Evolutionary conservation across 2,797 vertebrate species (phyloP).

Genomic region (Babyrousa celebensis): DNA sequence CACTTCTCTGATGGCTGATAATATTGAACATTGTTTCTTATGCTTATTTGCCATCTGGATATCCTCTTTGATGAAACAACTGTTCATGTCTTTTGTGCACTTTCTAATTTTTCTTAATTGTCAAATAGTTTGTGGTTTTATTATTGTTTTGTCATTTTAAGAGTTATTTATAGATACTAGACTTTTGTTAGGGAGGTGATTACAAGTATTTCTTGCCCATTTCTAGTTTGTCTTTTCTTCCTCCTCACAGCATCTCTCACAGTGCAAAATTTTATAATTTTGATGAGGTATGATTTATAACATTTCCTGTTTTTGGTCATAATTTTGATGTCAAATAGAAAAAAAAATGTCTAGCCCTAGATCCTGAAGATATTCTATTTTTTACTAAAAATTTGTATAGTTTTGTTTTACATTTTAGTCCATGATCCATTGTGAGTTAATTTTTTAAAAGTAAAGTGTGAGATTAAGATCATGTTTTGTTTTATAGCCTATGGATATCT

Average conservation of each 20-base stretch:
- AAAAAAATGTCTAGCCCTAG: background rate
- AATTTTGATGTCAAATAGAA: background rate
- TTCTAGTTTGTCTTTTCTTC: background rate
- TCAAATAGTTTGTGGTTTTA: background rate
- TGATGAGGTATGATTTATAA: background rate
- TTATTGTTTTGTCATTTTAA: background rate
- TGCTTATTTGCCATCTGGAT: background rate
- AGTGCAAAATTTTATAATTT: background rate
- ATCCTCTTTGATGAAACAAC: background rate
- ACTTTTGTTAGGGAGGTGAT: background rate
- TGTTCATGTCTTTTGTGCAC: background rate
- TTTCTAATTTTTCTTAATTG: background rate
- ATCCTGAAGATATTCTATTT: background rate
- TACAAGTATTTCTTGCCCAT: background rate
- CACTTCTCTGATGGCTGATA: background rate
- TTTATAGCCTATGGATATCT: background rate
- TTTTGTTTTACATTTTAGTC: background rate
- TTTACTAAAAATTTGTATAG: background rate
- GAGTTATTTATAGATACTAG: background rate
- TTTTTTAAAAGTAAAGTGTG: background rate
- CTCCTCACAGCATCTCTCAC: background rate
- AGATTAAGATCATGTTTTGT: background rate
- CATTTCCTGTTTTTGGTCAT: background rate
- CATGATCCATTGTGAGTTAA: background rate
- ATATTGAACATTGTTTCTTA: background rate